Percentiles rank a stretch among this genome's conserved stretches.
These are phyloP conservation scores for Peromyscus nudipes DNA, from an alignment of 2,797 vertebrate genomes.

Conservation along the genomic window DNA sequence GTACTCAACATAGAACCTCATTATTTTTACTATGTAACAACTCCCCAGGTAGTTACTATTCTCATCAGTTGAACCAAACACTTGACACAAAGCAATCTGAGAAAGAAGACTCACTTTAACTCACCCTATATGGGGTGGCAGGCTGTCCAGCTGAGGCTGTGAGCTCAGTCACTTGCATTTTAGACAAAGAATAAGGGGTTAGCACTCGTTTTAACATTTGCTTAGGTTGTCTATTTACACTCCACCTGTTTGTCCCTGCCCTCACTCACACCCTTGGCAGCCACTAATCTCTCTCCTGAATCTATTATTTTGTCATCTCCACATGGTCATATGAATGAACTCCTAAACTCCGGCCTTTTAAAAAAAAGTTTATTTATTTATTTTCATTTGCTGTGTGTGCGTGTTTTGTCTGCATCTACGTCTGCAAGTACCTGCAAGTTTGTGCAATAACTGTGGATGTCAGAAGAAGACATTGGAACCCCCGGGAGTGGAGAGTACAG, in stretches of 20 bases:
- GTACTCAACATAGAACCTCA: neutral
- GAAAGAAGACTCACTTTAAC: neutral
- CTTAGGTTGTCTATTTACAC: neutral
- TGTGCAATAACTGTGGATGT: neutral
- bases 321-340: neutral
- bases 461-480: neutral
- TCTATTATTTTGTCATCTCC: neutral
- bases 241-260: neutral
- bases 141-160: neutral
- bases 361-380: neutral
- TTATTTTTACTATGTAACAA: slow-evolving; percentile 1
- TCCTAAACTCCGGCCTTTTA: neutral
- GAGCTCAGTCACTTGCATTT: neutral
- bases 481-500: neutral
- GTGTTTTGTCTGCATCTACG: neutral
- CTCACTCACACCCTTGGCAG: neutral
- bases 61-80: neutral
- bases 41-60: neutral
- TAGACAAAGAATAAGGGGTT: neutral
- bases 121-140: neutral
- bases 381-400: neutral
- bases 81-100: neutral
- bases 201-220: neutral
- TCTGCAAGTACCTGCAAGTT: neutral
- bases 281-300: neutral